These are phyloP conservation scores for Dendroctonus ponderosae DNA, from an alignment of 1,140 invertebrate genomes.

Conservation along the genomic window DNA sequence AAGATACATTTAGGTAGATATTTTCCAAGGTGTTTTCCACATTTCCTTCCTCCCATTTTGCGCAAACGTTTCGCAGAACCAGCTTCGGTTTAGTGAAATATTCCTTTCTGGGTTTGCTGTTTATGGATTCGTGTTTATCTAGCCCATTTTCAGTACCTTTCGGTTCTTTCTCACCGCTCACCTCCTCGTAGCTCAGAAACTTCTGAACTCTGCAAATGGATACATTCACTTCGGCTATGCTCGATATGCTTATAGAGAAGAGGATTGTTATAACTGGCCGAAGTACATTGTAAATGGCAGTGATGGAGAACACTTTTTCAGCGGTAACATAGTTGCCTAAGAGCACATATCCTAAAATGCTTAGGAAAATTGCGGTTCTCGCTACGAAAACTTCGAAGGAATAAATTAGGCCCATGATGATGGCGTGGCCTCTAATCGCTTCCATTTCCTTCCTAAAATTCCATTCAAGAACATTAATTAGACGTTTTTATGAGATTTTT, in stretches of 20 bases:
- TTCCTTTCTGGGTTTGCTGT: no score
- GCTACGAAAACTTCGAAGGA: slow-evolving; percentile 74
- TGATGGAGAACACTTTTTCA: slow-evolving; percentile 73
- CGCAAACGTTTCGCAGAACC: slow-evolving; percentile 39
- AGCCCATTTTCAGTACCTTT: no score
- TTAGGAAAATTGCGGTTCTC: slow-evolving; percentile 76
- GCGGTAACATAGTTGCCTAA: slow-evolving; percentile 66
- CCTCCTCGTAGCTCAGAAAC: slow-evolving; percentile 66
- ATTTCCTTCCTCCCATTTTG: slow-evolving; percentile 42
- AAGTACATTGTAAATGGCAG: slow-evolving; percentile 70
- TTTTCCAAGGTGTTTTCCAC: slow-evolving; percentile 43
- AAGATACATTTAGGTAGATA: slow-evolving; percentile 40
- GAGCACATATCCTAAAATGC: slow-evolving; percentile 72
- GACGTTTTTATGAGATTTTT: no score
- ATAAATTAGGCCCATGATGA: slow-evolving; percentile 69
- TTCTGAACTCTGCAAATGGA: slow-evolving; percentile 66
- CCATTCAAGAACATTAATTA: slow-evolving; percentile 7
- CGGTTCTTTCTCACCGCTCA: slow-evolving; percentile 1
- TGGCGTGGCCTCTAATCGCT: slow-evolving; percentile 65
- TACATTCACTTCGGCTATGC: slow-evolving; percentile 65
- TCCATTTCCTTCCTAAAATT: slow-evolving; percentile 62
- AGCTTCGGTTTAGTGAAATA: no score
- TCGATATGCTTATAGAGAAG: slow-evolving; percentile 63
- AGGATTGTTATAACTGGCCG: slow-evolving; percentile 70
- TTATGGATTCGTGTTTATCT: no score